Conservation (phyloP, 2,888 invertebrate species). For the Steinernema hermaphroditum region DNA sequence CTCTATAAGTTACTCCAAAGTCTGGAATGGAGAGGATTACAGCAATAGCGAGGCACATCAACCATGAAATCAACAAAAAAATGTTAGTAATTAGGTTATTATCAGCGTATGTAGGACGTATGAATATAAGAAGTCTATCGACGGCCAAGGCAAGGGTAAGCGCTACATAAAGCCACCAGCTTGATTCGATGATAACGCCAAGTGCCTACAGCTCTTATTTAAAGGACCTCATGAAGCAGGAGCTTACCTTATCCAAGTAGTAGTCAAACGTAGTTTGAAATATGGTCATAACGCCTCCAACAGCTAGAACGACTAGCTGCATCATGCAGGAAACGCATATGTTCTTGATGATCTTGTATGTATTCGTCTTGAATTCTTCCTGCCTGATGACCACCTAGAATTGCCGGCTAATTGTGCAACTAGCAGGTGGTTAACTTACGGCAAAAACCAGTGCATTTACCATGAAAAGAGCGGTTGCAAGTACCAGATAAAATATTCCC, state of each 20-base stretch:
- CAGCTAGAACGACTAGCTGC: background rate
- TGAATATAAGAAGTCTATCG: background rate
- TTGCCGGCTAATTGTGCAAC: no score
- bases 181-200: background rate
- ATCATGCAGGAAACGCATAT: background rate
- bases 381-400: background rate
- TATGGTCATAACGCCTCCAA: constrained; percentile 1
- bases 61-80: background rate
- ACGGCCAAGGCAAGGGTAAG: background rate
- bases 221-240: no score
- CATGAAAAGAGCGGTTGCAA: background rate
- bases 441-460: background rate
- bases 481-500: background rate
- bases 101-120: no score
- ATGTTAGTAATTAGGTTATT: background rate
- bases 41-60: background rate
- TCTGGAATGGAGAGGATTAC: background rate
- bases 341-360: constrained; percentile 1
- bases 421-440: no score
- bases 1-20: background rate
- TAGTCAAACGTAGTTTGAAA: background rate
- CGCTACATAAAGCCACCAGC: background rate
- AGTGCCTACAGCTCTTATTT: background rate
- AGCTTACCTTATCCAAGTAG: background rate
- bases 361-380: background rate